Percentiles rank a stretch among this genome's conserved stretches.
phyloP scores from a whole-genome alignment of 2,797 vertebrate species.

The Ceryle rudis region DNA sequence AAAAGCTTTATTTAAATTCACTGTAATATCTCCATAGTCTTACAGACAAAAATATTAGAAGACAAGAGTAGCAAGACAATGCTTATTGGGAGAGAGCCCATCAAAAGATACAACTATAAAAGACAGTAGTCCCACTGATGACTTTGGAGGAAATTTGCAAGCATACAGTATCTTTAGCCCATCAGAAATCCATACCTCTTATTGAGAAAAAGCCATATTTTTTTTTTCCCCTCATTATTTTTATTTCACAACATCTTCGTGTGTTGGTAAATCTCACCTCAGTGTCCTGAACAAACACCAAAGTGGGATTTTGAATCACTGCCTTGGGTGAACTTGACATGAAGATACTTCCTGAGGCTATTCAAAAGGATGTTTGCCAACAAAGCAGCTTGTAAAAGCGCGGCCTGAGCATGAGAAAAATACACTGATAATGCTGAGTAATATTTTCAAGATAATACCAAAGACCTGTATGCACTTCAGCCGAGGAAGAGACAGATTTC shows the following conservation, averaged over 20 bases:
- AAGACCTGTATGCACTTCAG: not conserved
- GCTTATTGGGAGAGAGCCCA: not conserved
- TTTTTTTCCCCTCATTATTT: not conserved
- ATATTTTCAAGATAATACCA: not conserved
- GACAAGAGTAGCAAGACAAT: not conserved
- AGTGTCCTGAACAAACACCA: not conserved
- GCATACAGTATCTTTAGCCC: not conserved
- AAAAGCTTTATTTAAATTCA: not conserved
- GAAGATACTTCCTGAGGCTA: not conserved
- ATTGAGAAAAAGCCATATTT: not conserved
- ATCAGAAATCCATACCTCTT: not conserved
- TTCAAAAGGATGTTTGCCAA: not conserved
- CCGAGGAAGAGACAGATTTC: not conserved
- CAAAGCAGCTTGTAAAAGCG: not conserved
- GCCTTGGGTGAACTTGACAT: not conserved
- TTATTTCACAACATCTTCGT: not conserved
- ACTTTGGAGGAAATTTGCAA: not conserved
- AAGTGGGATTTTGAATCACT: not conserved
- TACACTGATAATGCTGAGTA: not conserved
- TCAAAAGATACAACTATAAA: not conserved
- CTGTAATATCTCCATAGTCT: not conserved
- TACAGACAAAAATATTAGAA: not conserved
- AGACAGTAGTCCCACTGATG: fast-evolving
- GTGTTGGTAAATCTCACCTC: not conserved
- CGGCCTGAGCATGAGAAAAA: not conserved